Evolutionary conservation across 2,113 vertebrate genomes (phyloP).

Genomic region (Archilochus colubris): DNA sequence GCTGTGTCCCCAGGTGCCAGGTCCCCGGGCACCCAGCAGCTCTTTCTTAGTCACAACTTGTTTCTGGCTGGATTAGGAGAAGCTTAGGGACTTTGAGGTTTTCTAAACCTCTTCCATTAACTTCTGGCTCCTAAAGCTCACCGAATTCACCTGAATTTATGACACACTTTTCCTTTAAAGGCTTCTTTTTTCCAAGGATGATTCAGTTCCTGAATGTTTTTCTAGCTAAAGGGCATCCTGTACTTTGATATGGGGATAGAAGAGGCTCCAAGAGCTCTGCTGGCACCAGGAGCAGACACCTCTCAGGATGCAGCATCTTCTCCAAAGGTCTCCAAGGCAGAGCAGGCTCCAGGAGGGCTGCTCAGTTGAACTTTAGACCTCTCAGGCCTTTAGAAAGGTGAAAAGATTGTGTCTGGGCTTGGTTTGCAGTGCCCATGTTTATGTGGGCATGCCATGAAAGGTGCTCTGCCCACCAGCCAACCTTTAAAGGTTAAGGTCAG

Average conservation of each 20-base stretch:
- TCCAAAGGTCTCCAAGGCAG: neutral
- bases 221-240: slow-evolving; percentile 66
- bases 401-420: neutral
- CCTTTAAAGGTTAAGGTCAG: slow-evolving; percentile 45
- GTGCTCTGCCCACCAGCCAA: neutral
- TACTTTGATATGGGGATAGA: slow-evolving; percentile 1
- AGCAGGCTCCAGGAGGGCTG: neutral
- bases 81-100: slow-evolving; percentile 31
- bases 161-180: slow-evolving; percentile 58
- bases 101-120: slow-evolving; percentile 62
- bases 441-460: slow-evolving; percentile 9
- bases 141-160: slow-evolving; percentile 57
- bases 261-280: neutral
- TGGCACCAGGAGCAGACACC: neutral
- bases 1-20: neutral
- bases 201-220: slow-evolving; percentile 54
- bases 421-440: neutral
- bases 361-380: slow-evolving; percentile 26
- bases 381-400: neutral
- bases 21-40: neutral
- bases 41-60: neutral
- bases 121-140: slow-evolving; percentile 22
- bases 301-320: neutral
- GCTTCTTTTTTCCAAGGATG: slow-evolving; percentile 16
- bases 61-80: slow-evolving; percentile 8